Evolutionary conservation across 2,113 vertebrate species (phyloP).

Genomic region (Rhineura floridana): DNA sequence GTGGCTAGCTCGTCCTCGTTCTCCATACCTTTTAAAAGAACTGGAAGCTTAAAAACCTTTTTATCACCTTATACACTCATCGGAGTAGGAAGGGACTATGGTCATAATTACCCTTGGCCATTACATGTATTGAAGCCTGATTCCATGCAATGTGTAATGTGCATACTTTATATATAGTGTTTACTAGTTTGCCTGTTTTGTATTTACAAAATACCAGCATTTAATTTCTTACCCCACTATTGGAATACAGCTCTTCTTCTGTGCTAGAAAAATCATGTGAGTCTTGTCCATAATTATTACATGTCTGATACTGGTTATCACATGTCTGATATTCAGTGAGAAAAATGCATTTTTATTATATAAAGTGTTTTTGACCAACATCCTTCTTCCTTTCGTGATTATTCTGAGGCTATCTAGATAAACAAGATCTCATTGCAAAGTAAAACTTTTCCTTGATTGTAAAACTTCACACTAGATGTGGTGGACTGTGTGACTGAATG

Average conservation of each 20-base stretch:
- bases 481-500: neutral
- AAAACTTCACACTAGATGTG: neutral
- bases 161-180: neutral
- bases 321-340: neutral
- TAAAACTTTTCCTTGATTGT: neutral
- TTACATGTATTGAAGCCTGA: no score
- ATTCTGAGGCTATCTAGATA: neutral
- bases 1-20: no score
- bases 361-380: neutral
- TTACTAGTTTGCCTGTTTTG: neutral
- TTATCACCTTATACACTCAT: no score
- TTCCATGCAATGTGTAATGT: neutral
- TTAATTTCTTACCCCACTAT: neutral
- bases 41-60: no score
- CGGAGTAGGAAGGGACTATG: no score
- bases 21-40: no score
- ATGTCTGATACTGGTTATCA: constrained; percentile 5
- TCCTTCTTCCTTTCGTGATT: constrained; percentile 10
- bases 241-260: constrained; percentile 27
- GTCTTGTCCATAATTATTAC: constrained; percentile 27
- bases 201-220: neutral
- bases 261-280: neutral
- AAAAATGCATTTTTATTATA: constrained; percentile 33
- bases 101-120: no score
- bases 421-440: neutral